Base-by-base conservation (phyloP, 2,113 vertebrate genomes). In the Cacatua alba region DNA sequence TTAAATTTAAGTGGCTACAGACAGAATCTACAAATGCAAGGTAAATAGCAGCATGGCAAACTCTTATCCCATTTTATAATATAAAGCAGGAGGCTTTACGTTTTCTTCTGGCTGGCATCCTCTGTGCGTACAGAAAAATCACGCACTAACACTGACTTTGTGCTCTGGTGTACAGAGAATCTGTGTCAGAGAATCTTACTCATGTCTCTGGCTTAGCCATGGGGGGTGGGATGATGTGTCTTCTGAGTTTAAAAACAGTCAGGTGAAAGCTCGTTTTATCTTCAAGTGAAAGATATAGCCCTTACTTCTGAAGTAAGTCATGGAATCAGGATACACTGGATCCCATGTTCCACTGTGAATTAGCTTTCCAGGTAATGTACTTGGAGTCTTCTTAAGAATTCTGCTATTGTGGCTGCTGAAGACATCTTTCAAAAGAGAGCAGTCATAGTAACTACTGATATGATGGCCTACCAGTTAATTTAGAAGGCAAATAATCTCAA, bases 1-100 rank as follows among this genome's bases (percentile, higher is more conserved):
- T 97, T 99, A 72, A 99, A 99, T 97, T 97, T 99, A 87, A 99
- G 99, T 15, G 99, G 99, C n/a, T 99, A 99, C 97, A 98, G 99
- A 82, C 98, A 99, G 78, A 98, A 98, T 91, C 98, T 99, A 24
- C 98, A 98, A 33, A 98, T 98, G 35, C 53, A 98, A 67, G 99
- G 99, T 99, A 87, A 97, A 95, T 26, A 41, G 10, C 41, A 83
- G 10, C 13, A 24, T 63, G 52, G 28, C 20, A 93, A 55, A 87
- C 18, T 4, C 60, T 86, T 74, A 55, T 68, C 17, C 21, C n/a
- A 29, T 10, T n/a, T 59, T 46, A 6, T 31, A 13, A 25, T 18
- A 55, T 60, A 60, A 85, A 85, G 17, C 35, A 63, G 6, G 25
- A 57, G 55, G 11, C 25, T 90, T 81, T 71, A 3, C 21, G 12